Percentiles rank a stretch among this genome's conserved stretches.
phyloP scores from a whole-genome alignment of 1,140 invertebrate genomes.

The Apis laboriosa region DNA sequence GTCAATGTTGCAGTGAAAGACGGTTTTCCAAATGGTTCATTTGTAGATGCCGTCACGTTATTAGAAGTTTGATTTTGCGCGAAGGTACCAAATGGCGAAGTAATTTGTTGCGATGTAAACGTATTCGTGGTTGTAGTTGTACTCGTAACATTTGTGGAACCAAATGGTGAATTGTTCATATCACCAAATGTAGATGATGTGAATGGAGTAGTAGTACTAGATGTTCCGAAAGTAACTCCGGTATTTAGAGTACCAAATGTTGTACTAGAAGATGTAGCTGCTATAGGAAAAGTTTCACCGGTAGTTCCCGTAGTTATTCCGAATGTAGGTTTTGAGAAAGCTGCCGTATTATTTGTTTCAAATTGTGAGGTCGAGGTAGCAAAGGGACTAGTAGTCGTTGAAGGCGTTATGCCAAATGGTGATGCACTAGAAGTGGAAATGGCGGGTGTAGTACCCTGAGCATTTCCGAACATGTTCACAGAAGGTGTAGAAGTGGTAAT shows the following conservation, averaged over 20 bases:
- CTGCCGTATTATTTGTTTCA: constrained; percentile 25
- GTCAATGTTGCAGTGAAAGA: constrained; percentile 51
- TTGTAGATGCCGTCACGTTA: constrained; percentile 20
- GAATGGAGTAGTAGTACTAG: constrained; percentile 30
- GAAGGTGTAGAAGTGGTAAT: constrained; percentile 23
- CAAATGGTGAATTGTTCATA: constrained; percentile 39
- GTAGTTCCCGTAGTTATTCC: constrained; percentile 6
- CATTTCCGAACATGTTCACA: constrained; percentile 49
- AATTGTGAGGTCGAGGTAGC: constrained; percentile 50
- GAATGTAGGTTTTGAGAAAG: constrained; percentile 48
- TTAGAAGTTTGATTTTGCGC: constrained; percentile 47
- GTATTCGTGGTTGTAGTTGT: constrained; percentile 56
- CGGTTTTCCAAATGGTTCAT: constrained; percentile 61
- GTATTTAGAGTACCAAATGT: constrained; percentile 37
- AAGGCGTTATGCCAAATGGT: constrained; percentile 16
- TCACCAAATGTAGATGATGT: constrained; percentile 39
- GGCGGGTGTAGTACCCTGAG: constrained; percentile 6
- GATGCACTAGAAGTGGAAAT: constrained; percentile 9
- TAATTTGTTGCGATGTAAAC: constrained; percentile 48
- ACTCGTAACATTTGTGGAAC: constrained; percentile 23
- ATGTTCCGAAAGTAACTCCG: constrained; percentile 2
- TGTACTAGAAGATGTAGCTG: constrained; percentile 29
- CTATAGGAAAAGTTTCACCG: constrained; percentile 35
- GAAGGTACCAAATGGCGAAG: constrained; percentile 57
- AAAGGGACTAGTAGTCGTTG: constrained; percentile 53